A percentile compares a stretch with the other conserved stretches of the same genome.
phyloP scores from a whole-genome alignment of 2,797 vertebrate species.

The Spinibarbus caldwelli region DNA sequence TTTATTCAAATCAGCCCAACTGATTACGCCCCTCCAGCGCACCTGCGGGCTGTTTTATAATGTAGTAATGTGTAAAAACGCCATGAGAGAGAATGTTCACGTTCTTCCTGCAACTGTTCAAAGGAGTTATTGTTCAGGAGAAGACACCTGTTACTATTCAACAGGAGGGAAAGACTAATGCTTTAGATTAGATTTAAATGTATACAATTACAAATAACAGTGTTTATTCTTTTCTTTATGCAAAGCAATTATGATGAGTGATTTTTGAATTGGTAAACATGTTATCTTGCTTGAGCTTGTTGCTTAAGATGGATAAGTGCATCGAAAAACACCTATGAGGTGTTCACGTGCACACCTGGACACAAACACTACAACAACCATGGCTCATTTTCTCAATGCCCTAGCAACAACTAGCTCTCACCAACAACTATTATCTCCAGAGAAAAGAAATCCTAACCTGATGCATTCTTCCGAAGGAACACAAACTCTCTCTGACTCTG shows the following conservation, averaged over 20 bases:
- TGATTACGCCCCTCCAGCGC: constrained; percentile 71
- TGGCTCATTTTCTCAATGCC: neutral
- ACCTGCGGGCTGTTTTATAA: constrained; percentile 79
- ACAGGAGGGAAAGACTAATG: constrained; percentile 68
- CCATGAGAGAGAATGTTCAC: constrained; percentile 75
- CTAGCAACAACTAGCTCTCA: too few species aligned
- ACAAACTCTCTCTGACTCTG: constrained; percentile 7
- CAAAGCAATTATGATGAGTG: constrained; percentile 52
- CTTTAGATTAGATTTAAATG: constrained; percentile 68
- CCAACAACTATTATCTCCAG: constrained; percentile 10
- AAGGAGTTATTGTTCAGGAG: constrained; percentile 74
- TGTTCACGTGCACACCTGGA: neutral
- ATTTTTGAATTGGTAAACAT: neutral
- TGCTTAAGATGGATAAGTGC: neutral
- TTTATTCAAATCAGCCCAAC: constrained; percentile 72
- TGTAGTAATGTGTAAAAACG: constrained; percentile 76
- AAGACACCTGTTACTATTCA: constrained; percentile 76
- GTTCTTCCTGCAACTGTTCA: constrained; percentile 72
- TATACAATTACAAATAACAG: constrained; percentile 76
- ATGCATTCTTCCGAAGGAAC: neutral
- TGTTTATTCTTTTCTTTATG: constrained; percentile 72
- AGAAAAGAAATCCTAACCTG: constrained; percentile 8
- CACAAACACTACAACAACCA: neutral
- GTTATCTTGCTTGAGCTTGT: neutral
- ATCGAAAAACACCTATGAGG: constrained; percentile 3